Percentiles rank a stretch among this genome's conserved stretches.
Conservation (phyloP, 2,888 invertebrate species). For the Corythucha ciliata region DNA sequence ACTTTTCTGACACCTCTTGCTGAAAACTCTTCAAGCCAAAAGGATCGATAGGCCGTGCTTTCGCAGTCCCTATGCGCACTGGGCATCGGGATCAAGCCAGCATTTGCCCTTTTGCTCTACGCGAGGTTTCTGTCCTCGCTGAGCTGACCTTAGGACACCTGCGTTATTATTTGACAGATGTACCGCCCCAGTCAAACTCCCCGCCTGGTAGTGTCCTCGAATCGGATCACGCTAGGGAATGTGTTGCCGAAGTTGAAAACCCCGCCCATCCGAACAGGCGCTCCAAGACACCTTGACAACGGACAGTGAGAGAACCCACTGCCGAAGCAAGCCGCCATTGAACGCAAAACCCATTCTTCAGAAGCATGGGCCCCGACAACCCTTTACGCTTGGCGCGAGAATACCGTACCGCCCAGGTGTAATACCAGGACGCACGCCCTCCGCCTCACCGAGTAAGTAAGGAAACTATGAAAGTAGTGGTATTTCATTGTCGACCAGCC, state of each 20-base stretch:
- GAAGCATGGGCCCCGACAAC: no score
- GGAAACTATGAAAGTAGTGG: slow-evolving; percentile 49
- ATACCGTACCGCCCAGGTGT: no score
- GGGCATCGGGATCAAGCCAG: slow-evolving; percentile 57
- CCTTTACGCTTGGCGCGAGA: no score
- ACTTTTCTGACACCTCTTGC: slow-evolving; percentile 63
- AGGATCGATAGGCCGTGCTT: slow-evolving; percentile 60
- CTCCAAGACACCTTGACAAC: no score
- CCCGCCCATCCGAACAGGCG: no score
- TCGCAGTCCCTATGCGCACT: slow-evolving; percentile 51
- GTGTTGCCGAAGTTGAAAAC: no score
- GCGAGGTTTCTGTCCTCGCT: slow-evolving; percentile 59
- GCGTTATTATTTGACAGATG: slow-evolving; percentile 57
- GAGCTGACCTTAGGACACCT: slow-evolving; percentile 56
- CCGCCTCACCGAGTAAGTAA: slow-evolving; percentile 48
- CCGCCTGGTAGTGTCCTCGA: slow-evolving; percentile 52
- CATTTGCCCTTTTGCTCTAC: slow-evolving; percentile 61
- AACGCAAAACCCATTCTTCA: no score
- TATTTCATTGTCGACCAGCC: slow-evolving; percentile 41
- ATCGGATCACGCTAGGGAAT: no score
- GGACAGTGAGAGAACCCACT: no score
- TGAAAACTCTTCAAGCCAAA: slow-evolving; percentile 47
- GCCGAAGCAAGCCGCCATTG: no score
- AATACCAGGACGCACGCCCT: slow-evolving; percentile 41
- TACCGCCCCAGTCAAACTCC: slow-evolving; percentile 59